Conservation (phyloP, 1,140 invertebrate species). For the Rhyzopertha dominica region DNA sequence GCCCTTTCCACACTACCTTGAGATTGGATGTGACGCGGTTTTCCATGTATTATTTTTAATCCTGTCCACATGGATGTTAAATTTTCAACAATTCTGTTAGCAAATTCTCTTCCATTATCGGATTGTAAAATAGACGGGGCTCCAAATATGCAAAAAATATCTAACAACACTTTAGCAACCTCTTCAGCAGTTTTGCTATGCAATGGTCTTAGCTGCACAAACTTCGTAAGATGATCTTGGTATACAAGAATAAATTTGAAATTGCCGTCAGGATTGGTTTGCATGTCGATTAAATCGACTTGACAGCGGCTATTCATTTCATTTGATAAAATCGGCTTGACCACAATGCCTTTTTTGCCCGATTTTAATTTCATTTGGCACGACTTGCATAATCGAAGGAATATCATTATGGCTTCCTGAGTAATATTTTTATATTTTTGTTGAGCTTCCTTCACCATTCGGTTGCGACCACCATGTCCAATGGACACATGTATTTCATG, state of each 20-base stretch:
- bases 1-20: constrained; percentile 40
- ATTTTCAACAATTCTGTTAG: constrained; percentile 24
- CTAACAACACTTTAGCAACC: constrained; percentile 24
- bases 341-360: constrained; percentile 36
- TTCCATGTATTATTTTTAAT: constrained; percentile 38
- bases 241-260: constrained; percentile 48
- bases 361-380: constrained; percentile 23
- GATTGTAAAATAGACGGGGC: constrained; percentile 34
- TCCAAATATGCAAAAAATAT: constrained; percentile 36
- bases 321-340: constrained; percentile 36
- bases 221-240: constrained; percentile 49
- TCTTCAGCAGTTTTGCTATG: constrained; percentile 24
- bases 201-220: constrained; percentile 22
- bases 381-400: constrained; percentile 19
- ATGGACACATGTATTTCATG: constrained; percentile 26
- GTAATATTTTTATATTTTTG: constrained; percentile 26
- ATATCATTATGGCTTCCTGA: constrained; percentile 16
- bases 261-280: constrained; percentile 43
- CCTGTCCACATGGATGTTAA: constrained; percentile 27
- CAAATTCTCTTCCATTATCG: constrained; percentile 35
- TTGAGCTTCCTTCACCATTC: constrained; percentile 23
- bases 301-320: constrained; percentile 45
- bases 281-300: constrained; percentile 49
- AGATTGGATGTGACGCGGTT: constrained; percentile 39
- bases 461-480: constrained; percentile 26